Percentiles rank a stretch among this genome's conserved stretches.
Conservation (phyloP, 2,113 vertebrate genomes). For the Poeciliopsis prolifica region DNA sequence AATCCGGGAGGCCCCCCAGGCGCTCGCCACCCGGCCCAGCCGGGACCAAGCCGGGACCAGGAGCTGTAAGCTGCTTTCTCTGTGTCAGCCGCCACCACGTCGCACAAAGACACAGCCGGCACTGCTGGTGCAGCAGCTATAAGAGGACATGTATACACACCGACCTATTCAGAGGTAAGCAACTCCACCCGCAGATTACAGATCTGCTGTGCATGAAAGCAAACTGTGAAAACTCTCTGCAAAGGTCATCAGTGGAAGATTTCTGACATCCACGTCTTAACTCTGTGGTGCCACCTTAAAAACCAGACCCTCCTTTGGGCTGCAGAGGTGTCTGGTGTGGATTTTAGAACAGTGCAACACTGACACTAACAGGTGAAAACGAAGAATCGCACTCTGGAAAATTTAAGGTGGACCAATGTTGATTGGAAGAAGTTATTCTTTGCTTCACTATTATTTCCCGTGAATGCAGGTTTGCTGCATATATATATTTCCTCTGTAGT, state of each 20-base stretch:
- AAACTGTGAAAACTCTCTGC: not conserved
- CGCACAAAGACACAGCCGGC: constrained; percentile 63
- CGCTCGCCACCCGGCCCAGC: constrained; percentile 50
- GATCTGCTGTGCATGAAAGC: not conserved
- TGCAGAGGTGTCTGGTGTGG: not conserved
- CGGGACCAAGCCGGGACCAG: constrained; percentile 56
- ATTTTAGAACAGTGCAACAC: constrained; percentile 43
- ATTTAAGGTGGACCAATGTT: constrained; percentile 74
- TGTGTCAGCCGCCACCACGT: constrained; percentile 72
- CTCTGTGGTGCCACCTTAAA: constrained; percentile 74
- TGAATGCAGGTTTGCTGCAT: not conserved
- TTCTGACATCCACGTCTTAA: constrained; percentile 14
- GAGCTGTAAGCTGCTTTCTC: constrained; percentile 75
- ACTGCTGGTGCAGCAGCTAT: constrained; percentile 11
- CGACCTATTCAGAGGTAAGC: not conserved
- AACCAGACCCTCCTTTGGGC: constrained; percentile 53
- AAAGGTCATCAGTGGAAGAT: not conserved
- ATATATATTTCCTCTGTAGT: not conserved
- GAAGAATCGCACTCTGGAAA: constrained; percentile 42
- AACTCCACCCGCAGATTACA: not conserved
- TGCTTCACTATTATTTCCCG: not conserved
- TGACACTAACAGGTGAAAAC: constrained; percentile 66
- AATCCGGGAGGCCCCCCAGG: constrained; percentile 69
- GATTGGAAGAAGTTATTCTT: constrained; percentile 21
- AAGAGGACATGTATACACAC: not conserved